Evolutionary conservation across 2,888 invertebrate species (phyloP), one percentile per base, ranked within the genome.

Genomic region (Chorisops tibialis): DNA sequence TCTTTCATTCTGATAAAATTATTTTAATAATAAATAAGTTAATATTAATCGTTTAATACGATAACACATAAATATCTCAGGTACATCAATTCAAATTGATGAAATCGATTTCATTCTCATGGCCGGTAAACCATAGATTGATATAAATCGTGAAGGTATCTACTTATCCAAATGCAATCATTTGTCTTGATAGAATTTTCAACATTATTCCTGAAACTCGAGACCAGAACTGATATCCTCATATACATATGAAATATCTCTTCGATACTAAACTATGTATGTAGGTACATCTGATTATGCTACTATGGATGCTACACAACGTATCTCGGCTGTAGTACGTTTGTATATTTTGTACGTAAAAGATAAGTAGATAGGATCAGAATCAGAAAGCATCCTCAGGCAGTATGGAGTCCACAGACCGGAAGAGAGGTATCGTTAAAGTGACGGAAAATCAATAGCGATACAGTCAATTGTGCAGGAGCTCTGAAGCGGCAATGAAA

Each of bases 121-220:
- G 30, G 30, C 30, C 35, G 38, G 38, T 61, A 52, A 61, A 54
- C 52, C 61, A 47, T 54, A 52, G 45, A 61, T 61, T 61, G 61
- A 61, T 61, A 61, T 61, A 61, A 61, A 61, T 61, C 54, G 61
- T 47, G 54, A 61, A 61, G 54, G 48, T 61, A 61, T 61, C 61
- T 61, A 61, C 54, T 61, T 61, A 61, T 54, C 61, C 54, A 61
- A 61, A 61, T 61, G 61, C 48, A 61, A 61, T 61, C 61, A 61
- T 61, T 61, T 61, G 54, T 54, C 61, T 61, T 61, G 61, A 54
- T 61, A 52, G 61, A 61, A 54, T 61, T 61, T 61, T 61, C 61
- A 54, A 54, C 61, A 52, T 54, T 54, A 54, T 47, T 11, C 19
- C 7, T 7, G 30, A 5, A 30, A 30, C 30, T 30, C 30, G 30